These are phyloP conservation scores for Cylas formicarius DNA, from an alignment of 1,140 invertebrate species.

Conservation along the genomic window DNA sequence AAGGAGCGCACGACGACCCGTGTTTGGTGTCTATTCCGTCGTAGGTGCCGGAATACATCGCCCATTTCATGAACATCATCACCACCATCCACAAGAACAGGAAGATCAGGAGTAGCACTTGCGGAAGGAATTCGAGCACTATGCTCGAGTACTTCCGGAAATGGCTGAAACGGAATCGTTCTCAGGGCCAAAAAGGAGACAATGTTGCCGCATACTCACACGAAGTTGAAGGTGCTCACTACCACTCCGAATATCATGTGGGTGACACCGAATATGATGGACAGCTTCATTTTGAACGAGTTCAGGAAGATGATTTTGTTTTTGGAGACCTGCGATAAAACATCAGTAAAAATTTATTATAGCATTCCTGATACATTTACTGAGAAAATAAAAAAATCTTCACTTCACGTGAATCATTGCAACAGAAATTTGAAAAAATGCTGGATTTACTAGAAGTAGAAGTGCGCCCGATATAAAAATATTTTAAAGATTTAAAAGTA, in stretches of 20 bases:
- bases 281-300: conserved; percentile 92
- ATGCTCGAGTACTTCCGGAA: conserved; percentile 72
- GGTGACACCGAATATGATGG: conserved; percentile 81
- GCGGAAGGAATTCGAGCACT: conserved; percentile 80
- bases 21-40: conserved; percentile 13
- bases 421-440: too few relatives aligned
- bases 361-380: too few relatives aligned
- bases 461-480: too few relatives aligned
- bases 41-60: conserved; percentile 58
- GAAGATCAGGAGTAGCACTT: conserved; percentile 72
- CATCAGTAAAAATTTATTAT: too few relatives aligned
- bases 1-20: conserved; percentile 68
- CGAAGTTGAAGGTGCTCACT: conserved; percentile 64
- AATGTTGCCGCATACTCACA: conserved; percentile 43
- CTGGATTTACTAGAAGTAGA: too few relatives aligned
- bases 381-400: too few relatives aligned
- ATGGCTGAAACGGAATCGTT: conserved; percentile 59
- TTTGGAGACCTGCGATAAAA: conserved; percentile 50
- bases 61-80: conserved; percentile 87
- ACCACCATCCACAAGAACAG: conserved; percentile 84
- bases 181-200: conserved; percentile 6
- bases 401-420: too few relatives aligned
- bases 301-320: conserved; percentile 88
- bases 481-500: too few relatives aligned
- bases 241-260: conserved; percentile 88